A percentile compares a stretch with the other conserved stretches of the same genome.
These are phyloP conservation scores for Pterostichus madidus DNA, from an alignment of 2,888 invertebrate genomes.

Conservation along the genomic window DNA sequence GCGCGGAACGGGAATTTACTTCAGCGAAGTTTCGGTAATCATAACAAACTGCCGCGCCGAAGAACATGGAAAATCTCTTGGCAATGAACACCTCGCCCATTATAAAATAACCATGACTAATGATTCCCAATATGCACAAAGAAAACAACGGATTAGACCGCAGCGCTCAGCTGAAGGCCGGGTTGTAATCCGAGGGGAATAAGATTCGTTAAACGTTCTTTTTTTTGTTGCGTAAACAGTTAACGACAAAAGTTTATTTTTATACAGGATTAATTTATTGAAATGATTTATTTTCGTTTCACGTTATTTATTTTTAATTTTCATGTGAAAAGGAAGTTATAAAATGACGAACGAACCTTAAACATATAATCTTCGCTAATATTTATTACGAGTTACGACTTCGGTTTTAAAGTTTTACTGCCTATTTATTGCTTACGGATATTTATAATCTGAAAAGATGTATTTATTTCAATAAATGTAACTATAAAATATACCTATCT, in stretches of 20 bases:
- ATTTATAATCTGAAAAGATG: too few relatives aligned
- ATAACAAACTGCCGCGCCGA: slow-evolving; percentile 63
- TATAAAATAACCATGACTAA: slow-evolving; percentile 66
- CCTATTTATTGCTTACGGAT: too few relatives aligned
- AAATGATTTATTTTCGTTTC: slow-evolving; percentile 35
- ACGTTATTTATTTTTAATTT: slow-evolving; percentile 24
- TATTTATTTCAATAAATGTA: too few relatives aligned
- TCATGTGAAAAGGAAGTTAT: slow-evolving; percentile 20
- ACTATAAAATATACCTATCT: too few relatives aligned
- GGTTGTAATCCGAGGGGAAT: slow-evolving; percentile 15
- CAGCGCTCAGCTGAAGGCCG: neutral
- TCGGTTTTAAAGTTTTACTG: too few relatives aligned
- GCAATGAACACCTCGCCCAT: slow-evolving; percentile 65
- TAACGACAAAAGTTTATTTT: slow-evolving; percentile 20
- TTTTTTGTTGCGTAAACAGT: slow-evolving; percentile 27
- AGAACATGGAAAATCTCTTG: slow-evolving; percentile 67
- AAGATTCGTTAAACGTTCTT: slow-evolving; percentile 35
- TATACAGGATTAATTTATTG: slow-evolving; percentile 28
- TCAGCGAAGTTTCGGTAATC: slow-evolving; percentile 58
- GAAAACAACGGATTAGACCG: slow-evolving; percentile 39
- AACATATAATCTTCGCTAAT: too few relatives aligned
- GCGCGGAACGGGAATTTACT: slow-evolving; percentile 49
- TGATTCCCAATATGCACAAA: slow-evolving; percentile 57
- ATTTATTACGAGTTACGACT: too few relatives aligned
- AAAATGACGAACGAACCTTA: neutral